Conservation (phyloP, 2,888 invertebrate genomes). For the Alitta virens region DNA sequence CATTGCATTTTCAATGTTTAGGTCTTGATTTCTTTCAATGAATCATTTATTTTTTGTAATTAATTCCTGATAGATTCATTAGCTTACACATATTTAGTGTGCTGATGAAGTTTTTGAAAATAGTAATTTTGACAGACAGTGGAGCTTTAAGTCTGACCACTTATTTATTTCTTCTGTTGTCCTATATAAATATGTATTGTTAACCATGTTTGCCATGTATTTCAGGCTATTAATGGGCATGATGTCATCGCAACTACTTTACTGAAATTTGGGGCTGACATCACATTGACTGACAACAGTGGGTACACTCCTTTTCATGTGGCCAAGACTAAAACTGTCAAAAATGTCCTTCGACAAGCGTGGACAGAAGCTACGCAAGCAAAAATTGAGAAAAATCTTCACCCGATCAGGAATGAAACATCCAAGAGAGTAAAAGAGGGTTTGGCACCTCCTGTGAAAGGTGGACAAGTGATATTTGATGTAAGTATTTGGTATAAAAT, state of each 20-base stretch:
- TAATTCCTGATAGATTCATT: no score
- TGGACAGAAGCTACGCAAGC: slow-evolving; percentile 42
- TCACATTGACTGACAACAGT: slow-evolving; percentile 46
- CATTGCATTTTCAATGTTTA: no score
- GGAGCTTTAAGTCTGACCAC: no score
- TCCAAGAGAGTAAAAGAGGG: background rate
- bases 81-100: no score
- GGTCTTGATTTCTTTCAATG: no score
- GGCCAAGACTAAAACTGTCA: slow-evolving; percentile 47
- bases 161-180: no score
- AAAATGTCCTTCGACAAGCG: slow-evolving; percentile 35
- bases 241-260: slow-evolving; percentile 41
- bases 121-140: no score
- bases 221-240: slow-evolving; percentile 50
- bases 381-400: slow-evolving; percentile 7
- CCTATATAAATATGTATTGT: no score
- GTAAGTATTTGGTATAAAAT: slow-evolving; percentile 31
- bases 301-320: slow-evolving; percentile 51
- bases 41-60: no score
- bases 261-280: slow-evolving; percentile 48
- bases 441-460: slow-evolving; percentile 20
- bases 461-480: slow-evolving; percentile 47
- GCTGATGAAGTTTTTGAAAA: no score
- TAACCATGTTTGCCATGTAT: no score
- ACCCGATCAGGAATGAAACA: slow-evolving; percentile 6